Evolutionary conservation across 2,888 invertebrate species (phyloP).

Genomic region (Hyposoter didymator): DNA sequence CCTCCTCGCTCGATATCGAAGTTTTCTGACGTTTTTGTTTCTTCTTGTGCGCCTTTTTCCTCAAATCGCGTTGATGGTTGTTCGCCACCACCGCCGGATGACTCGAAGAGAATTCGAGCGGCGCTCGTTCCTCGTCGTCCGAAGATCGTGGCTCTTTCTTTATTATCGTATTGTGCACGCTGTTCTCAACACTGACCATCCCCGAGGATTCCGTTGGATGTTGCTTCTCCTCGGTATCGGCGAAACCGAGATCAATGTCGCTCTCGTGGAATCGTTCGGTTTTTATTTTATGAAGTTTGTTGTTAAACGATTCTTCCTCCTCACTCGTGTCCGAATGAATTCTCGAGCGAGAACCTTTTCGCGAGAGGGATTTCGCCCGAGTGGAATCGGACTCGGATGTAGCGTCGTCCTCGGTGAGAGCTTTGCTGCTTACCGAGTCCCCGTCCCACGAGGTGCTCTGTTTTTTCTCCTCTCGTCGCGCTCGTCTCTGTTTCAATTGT

Average conservation of each 20-base stretch:
- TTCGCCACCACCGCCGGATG: constrained; percentile 76
- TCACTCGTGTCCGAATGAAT: constrained; percentile 93
- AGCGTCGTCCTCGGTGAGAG: constrained; percentile 82
- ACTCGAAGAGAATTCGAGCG: constrained; percentile 76
- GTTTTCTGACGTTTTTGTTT: constrained; percentile 92
- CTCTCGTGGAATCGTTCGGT: constrained; percentile 87
- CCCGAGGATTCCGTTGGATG: constrained; percentile 76
- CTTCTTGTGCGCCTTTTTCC: constrained; percentile 92
- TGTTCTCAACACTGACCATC: constrained; percentile 71
- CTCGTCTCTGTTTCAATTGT: constrained; percentile 94
- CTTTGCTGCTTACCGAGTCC: constrained; percentile 88
- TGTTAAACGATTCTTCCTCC: constrained; percentile 87
- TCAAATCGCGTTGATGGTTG: constrained; percentile 83
- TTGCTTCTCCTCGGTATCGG: constrained; percentile 83
- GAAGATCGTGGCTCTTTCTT: constrained; percentile 82
- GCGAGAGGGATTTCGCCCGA: constrained; percentile 86
- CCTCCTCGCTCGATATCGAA: constrained; percentile 85
- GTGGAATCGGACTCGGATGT: constrained; percentile 84
- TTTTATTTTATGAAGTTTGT: constrained; percentile 86
- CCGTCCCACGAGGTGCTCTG: constrained; percentile 95
- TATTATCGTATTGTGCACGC: constrained; percentile 71
- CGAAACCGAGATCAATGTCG: constrained; percentile 85
- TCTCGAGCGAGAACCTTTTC: constrained; percentile 89
- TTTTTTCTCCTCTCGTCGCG: constrained; percentile 95
- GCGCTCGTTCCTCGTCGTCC: constrained; percentile 80